phyloP scores from a whole-genome alignment of 2,797 vertebrate genomes.

The Falco berigora region DNA sequence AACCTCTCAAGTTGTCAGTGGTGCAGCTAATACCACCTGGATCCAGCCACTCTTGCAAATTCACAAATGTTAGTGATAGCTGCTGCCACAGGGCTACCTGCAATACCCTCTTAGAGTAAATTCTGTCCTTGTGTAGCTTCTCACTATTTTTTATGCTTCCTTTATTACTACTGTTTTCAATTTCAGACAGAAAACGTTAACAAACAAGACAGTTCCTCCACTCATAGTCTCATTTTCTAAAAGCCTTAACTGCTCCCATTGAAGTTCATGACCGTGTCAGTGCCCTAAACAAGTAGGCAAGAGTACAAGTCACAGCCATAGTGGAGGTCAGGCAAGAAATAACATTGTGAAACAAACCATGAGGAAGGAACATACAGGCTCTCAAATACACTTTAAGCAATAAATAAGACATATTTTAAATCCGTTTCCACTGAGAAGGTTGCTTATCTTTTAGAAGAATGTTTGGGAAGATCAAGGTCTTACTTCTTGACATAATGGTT shows the following conservation, averaged over 20 bases:
- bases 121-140: neutral
- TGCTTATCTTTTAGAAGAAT: neutral
- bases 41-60: neutral
- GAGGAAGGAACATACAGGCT: neutral
- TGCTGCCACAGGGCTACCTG: neutral
- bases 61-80: rapidly evolving
- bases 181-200: neutral
- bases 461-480: neutral
- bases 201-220: neutral
- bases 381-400: neutral
- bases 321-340: neutral
- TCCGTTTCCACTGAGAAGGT: neutral
- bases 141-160: neutral
- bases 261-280: neutral
- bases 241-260: neutral
- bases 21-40: neutral
- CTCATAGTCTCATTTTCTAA: neutral
- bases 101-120: neutral
- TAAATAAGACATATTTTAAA: neutral
- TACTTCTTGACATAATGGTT: neutral
- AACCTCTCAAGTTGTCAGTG: neutral
- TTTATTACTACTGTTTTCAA: neutral
- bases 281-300: neutral
- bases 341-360: neutral
- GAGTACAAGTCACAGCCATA: neutral